Base-by-base conservation (phyloP, 1,140 invertebrate genomes). In the Orius insidiosus region DNA sequence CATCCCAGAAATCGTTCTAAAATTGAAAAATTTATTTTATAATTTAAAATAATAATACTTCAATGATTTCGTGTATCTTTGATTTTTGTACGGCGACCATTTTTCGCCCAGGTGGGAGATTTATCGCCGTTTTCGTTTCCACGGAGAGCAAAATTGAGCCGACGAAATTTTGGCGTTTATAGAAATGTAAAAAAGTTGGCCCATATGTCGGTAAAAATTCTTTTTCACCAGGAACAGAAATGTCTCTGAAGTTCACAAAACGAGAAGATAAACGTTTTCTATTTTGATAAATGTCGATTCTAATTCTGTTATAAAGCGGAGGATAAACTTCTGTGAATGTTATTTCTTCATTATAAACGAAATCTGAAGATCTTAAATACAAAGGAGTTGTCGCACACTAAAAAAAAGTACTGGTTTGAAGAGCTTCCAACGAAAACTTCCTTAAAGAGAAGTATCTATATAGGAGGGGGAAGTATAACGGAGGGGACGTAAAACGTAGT, bases 191-290 rank as follows among this genome's bases (percentile, higher is more conserved):
- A 47, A 39, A 47, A 30, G 45, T 30, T 3, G 45, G 45, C 16
- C 45, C 45, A 47, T 31, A 47, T 7, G 45, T 47, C 3, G 45
- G 45, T 10, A 47, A 24, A 40, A 35, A 45, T 13, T 33, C 44
- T 35, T 15, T 18, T 15, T 15, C 16, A n/a, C 36, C 13, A 13
- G 13, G 13, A 5, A 38, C 4, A 2, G 16, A 38, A 13, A 38
- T 38, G 13, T 38, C n/a, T 16, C 8, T n/a, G 16, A 38, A 38
- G 13, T 11, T 7, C 8, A 15, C 16, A n/a, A 4, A 11, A 36
- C 14, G 35, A 8, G 3, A 10, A 37, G 8, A 6, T n/a, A 9
- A 5, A 10, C 13, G 10, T 35, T 37, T 14, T 32, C 44, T 11
- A 45, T 24, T 24, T 7, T 24, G 10, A 11, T 45, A 34, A 15